Base-by-base conservation (phyloP, 2,113 vertebrate species). In the Silurus asotus region DNA sequence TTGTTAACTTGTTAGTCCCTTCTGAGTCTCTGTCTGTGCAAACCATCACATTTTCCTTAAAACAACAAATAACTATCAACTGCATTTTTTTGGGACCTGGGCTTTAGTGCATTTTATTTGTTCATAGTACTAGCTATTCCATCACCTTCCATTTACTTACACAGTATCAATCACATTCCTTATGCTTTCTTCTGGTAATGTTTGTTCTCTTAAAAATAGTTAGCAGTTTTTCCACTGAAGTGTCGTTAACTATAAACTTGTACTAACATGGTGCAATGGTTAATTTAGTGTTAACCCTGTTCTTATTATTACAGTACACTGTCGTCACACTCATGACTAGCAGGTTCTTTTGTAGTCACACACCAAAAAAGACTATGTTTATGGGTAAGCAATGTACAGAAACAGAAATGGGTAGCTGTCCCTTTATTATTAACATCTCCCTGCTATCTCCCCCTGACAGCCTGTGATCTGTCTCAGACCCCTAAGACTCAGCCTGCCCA, bases 401-500 rank as follows among this genome's bases (percentile, higher is more conserved):
- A 49, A 67, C 8, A 53, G n/a, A 69, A 37, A 65, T 23, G 13
- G 45, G n/a, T 72, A 8, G 8, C 5, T 37, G 49, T 82, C 28
- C 25, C 37, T 69, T 25, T 75, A 82, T 75, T 81, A 49, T 48
- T n/a, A 51, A 58, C 49, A 61, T 67, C 75, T 80, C 49, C 65
- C 23, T 64, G n/a, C 75, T 56, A 9, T 74, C 69, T 87, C 17
- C 48, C 37, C 48, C 65, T 48, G 78, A 37, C n/a, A 6, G 53
- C 7, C 62, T 72, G 25, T 76, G 70, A 20, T 28, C 62, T 81
- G 5, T 77, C 55, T 84, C 77, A 51, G 51, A 82, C 72, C 86
- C 86, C 79, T 49, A 76, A 87, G 80, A 74, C 56, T 53, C 69
- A 65, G 77, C 84, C 74, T 74, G 56, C 80, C 37, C 55, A 55